These are phyloP conservation scores for Aplochiton taeniatus DNA, from an alignment of 2,797 vertebrate species.

Conservation along the genomic window DNA sequence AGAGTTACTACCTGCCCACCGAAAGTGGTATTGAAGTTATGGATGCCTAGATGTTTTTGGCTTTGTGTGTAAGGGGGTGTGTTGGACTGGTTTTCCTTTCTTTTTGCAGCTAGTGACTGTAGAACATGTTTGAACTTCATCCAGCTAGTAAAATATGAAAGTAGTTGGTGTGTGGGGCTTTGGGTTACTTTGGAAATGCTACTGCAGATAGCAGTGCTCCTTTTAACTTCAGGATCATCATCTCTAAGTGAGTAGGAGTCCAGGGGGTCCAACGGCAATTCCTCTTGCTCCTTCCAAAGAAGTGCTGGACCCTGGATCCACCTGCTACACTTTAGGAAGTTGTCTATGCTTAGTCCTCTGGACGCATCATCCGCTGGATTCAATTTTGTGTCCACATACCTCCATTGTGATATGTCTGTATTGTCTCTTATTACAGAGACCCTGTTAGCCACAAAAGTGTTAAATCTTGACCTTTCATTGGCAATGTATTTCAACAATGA, in stretches of 20 bases:
- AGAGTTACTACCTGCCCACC: background rate
- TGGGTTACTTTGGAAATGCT: background rate
- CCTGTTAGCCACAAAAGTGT: too few relatives aligned
- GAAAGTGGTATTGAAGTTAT: background rate
- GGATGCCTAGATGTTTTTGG: background rate
- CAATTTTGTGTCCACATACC: slow-evolving; percentile 11
- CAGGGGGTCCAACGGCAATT: background rate
- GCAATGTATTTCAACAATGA: background rate
- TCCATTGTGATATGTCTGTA: slow-evolving; percentile 9
- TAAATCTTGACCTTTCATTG: background rate
- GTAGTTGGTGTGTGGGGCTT: slow-evolving; percentile 2
- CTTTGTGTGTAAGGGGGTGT: background rate
- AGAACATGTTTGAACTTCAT: slow-evolving; percentile 1
- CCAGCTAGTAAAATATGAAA: slow-evolving; percentile 4
- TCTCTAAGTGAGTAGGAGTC: background rate
- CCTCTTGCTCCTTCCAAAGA: background rate
- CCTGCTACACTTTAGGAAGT: background rate
- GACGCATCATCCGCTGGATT: slow-evolving; percentile 7
- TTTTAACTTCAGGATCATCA: background rate
- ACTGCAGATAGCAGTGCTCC: background rate
- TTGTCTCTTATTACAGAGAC: slow-evolving; percentile 1
- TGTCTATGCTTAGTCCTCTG: slow-evolving; percentile 8
- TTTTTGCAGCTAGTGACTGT: background rate
- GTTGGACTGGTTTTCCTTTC: background rate
- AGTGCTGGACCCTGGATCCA: background rate